Evolutionary conservation across 1,140 invertebrate species (phyloP), one percentile per base, ranked within the genome.

Genomic region (Ptiloglossa arizonensis): DNA sequence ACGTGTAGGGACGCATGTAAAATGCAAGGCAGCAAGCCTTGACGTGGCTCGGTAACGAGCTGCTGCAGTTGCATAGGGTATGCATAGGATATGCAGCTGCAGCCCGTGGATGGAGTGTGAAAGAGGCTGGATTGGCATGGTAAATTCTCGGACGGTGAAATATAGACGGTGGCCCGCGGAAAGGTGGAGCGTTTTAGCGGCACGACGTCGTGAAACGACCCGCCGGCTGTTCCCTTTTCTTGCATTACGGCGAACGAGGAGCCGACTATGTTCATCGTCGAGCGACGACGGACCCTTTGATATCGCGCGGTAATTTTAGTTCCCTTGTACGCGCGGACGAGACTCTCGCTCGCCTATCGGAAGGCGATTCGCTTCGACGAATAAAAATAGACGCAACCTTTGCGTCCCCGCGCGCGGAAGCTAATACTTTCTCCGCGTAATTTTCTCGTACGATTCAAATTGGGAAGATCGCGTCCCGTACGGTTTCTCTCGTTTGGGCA

Each of bases 1-100:
- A 84, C 71, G 78, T 86, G 82, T 86, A 81, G 82, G 57, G 75
- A 75, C 85, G 82, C 86, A 86, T 88, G 77, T 81, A 86, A 87
- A 86, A 84, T 82, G 82, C 78, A 86, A 86, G 78, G 82, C 83
- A 79, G 82, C 81, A 60, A 81, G 79, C 68, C 80, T 81, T 77
- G 82, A 85, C 68, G 83, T 85, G 82, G 77, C 78, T 63, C 70
- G 70, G 78, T 81, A 85, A 85, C 82, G 82, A 83, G 76, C 71
- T 72, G 72, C 82, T 63, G 78, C 68, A 72, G 77, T 69, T 84
- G 72, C 82, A 80, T 67, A 74, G 80, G 80, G 71, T 80, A 83
- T 75, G 80, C 75, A 83, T 78, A 82, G 80, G 69, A 41, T 79
- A 67, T 50, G 81, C 72, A 62, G 35, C 52, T 62, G 59, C 50